Base-by-base conservation (phyloP, 2,888 invertebrate species). In the Tinea pellionella region DNA sequence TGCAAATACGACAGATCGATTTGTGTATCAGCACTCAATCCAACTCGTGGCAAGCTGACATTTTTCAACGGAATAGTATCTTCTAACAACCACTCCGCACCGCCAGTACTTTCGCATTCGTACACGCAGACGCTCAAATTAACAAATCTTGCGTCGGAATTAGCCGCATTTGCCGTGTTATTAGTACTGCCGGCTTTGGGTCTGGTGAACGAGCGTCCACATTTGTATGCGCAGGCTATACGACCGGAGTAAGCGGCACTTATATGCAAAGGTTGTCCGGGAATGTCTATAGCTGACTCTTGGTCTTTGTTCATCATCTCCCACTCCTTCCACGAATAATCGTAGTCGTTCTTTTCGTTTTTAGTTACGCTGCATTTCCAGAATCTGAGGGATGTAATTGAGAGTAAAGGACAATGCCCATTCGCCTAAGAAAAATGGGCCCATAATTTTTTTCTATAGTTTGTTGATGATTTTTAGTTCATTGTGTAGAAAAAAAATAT, bases 51-150 rank as follows among this genome's bases (percentile, higher is more conserved):
- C 66, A 98, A 78, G 73, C 95, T 94, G 63, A 98, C 96, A 73
- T 98, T 97, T 73, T 95, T 93, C 68, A 99, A 80, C 66, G 97
- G 96, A 66, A 99, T 97, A 0, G 96, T 96, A 69, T 99, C 98
- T 75, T 99, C 98, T 11, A 97, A 84, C 53, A 97, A 89, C 98
- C 98, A 99, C 70, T 94, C 94, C 42, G 94, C 93, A 61, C 96
- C 98, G 58, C 97, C 99, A 6, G 98, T 98, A 65, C 98, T 98
- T 84, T 99, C 99, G 77, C 99, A 99, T 78, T 99, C 99, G 83
- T 98, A 99, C 64, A 99, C 98, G 53, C 97, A 96, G 7, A 99
- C 97, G 79, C 95, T 94, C 0, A 96, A 88, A 76, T 96, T 96
- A 19, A 96, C 95, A 75, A 94, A 96, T 61, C 96, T 90, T 0